Evolutionary conservation across 2,797 vertebrate species (phyloP).

Genomic region (Syngnathus acus): DNA sequence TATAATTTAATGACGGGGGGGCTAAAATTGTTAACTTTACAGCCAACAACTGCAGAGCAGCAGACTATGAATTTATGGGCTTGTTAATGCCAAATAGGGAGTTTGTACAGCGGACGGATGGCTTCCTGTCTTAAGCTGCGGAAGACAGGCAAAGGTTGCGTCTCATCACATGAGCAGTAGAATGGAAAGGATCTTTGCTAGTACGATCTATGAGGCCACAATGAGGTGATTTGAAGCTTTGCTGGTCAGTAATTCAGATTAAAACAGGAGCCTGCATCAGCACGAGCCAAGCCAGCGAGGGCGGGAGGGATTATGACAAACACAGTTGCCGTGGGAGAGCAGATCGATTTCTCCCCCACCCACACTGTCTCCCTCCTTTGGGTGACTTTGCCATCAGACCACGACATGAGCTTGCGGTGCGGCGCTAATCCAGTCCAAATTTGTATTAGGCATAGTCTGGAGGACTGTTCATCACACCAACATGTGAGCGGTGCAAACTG

Average conservation of each 20-base stretch:
- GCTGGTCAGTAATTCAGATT: constrained; percentile 40
- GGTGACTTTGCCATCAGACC: background rate
- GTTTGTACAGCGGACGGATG: constrained; percentile 39
- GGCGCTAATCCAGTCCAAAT: background rate
- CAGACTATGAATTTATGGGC: constrained; percentile 26
- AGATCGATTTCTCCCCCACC: constrained; percentile 31
- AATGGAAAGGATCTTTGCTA: constrained; percentile 27
- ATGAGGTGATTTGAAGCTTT: constrained; percentile 39
- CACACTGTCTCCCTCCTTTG: constrained; percentile 15
- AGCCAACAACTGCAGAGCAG: background rate
- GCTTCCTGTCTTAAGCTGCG: constrained; percentile 32
- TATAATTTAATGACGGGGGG: background rate
- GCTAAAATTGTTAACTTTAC: too few relatives aligned
- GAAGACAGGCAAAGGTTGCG: constrained; percentile 47
- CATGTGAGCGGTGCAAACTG: background rate
- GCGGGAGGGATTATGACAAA: constrained; percentile 27
- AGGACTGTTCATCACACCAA: background rate
- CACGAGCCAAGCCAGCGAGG: constrained; percentile 18
- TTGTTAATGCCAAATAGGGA: constrained; percentile 24
- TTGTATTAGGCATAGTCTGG: background rate
- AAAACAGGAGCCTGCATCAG: constrained; percentile 37
- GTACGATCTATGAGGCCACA: constrained; percentile 37
- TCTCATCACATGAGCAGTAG: constrained; percentile 13
- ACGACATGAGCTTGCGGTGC: background rate
- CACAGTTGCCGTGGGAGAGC: constrained; percentile 21